Base-by-base conservation (phyloP, 2,888 invertebrate genomes). In the Macropis europaea region DNA sequence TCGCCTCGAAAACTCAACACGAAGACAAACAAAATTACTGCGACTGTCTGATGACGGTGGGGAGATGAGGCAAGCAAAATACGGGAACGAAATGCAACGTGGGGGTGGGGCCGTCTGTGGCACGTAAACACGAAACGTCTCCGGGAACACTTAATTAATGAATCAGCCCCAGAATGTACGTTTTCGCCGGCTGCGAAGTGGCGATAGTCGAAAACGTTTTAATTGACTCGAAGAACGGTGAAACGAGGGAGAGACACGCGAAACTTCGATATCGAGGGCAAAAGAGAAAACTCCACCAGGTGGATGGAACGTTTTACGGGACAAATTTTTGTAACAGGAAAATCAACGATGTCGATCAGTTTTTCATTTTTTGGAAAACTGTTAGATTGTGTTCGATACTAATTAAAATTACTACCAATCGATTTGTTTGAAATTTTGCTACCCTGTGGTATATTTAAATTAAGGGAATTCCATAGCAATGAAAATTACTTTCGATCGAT, bases 91-190 rank as follows among this genome's bases (percentile, higher is more conserved):
- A 45, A 64, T 5, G 53, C 17, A 4, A 15, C n/a, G n/a, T n/a
- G n/a, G n/a, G n/a, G n/a, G n/a, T n/a, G 68, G 48, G 63, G 38
- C 45, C 30, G 34, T 7, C 36, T 26, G 47, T 53, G 56, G 57
- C 68, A 47, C 70, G 77, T 79, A 81, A 82, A 82, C 76, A 82
- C 73, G 72, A 76, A 71, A 73, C 60, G 53, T 45, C 61, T 59
- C 63, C 24, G 40, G 68, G 56, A 61, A 77, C 76, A 62, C 71
- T 81, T 82, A 82, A 82, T 82, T 82, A 82, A 82, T 72, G 82
- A 78, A 71, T 77, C 77, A 61, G 61, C 63, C n/a, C n/a, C 38
- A 43, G 30, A 67, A 57, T 64, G 64, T 52, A 53, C n/a, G 15
- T 53, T 47, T 38, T 19, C 15, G 22, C 2, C 3, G 54, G 28